Evolutionary conservation across 2,888 invertebrate species (phyloP).

Genomic region (Actias luna): DNA sequence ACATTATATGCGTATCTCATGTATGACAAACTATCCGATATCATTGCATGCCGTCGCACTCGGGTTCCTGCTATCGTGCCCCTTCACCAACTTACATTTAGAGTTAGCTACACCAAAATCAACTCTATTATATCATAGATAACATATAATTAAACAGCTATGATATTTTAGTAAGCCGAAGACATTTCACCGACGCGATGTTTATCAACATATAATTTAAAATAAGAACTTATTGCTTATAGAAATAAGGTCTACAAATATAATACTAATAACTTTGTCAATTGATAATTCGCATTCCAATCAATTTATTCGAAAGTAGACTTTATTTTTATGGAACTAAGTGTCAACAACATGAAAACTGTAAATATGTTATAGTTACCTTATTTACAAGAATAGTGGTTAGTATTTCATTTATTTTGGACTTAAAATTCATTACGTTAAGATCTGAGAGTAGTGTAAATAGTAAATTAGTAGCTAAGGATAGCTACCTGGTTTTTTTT

Average conservation of each 20-base stretch:
- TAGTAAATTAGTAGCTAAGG: conserved; percentile 21
- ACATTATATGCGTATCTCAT: conserved; percentile 33
- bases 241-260: not conserved
- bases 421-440: not conserved
- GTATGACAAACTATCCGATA: conserved; percentile 44
- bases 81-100: conserved; percentile 33
- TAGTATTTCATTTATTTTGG: not conserved
- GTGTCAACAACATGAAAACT: not conserved
- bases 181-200: conserved; percentile 9
- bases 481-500: conserved; percentile 52
- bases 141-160: not conserved
- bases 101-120: conserved; percentile 13
- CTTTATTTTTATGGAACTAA: not conserved
- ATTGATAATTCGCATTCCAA: conserved; percentile 7
- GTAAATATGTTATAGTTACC: not conserved
- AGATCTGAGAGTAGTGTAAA: conserved; percentile 2
- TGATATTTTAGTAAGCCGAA: conserved; percentile 11
- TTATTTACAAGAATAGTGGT: not conserved
- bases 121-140: conserved; percentile 5
- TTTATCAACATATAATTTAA: not conserved
- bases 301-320: not conserved
- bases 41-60: conserved; percentile 75
- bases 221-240: not conserved
- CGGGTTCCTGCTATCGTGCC: conserved; percentile 64
- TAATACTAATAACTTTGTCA: conserved; percentile 3